A percentile compares a stretch with the other conserved stretches of the same genome.
These are phyloP conservation scores for Phaethon lepturus DNA, from an alignment of 2,113 vertebrate species.

Conservation along the genomic window DNA sequence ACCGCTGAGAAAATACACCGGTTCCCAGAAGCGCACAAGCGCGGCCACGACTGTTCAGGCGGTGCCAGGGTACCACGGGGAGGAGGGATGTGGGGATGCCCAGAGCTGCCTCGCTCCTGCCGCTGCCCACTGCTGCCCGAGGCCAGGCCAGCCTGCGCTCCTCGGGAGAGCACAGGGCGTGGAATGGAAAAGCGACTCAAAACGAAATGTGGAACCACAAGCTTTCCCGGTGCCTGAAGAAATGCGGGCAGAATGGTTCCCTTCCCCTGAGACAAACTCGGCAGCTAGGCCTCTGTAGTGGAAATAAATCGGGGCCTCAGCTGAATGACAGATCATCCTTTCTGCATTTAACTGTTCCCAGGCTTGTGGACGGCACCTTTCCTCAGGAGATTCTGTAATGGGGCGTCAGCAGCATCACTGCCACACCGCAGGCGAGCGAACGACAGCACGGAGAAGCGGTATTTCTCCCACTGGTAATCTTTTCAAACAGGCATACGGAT, in stretches of 20 bases:
- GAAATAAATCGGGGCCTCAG: background rate
- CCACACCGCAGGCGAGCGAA: accelerated
- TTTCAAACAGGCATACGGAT: accelerated
- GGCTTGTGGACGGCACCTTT: accelerated
- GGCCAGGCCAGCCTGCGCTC: background rate
- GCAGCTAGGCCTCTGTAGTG: background rate
- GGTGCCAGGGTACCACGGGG: accelerated
- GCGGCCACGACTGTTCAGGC: accelerated
- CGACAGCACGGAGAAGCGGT: accelerated
- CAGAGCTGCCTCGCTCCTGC: background rate
- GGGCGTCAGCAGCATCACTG: background rate
- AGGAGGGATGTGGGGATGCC: background rate
- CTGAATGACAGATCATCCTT: background rate
- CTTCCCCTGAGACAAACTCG: background rate
- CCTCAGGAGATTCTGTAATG: background rate
- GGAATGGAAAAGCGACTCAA: background rate
- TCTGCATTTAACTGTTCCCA: background rate
- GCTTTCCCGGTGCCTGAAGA: background rate
- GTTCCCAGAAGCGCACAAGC: background rate
- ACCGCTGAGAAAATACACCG: accelerated
- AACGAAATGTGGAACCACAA: background rate
- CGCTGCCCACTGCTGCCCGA: background rate
- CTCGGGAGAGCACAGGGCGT: accelerated
- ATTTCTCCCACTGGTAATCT: background rate
- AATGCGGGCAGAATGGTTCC: background rate